phyloP scores from a whole-genome alignment of 1,140 invertebrate species.

The Zophobas atratus region DNA sequence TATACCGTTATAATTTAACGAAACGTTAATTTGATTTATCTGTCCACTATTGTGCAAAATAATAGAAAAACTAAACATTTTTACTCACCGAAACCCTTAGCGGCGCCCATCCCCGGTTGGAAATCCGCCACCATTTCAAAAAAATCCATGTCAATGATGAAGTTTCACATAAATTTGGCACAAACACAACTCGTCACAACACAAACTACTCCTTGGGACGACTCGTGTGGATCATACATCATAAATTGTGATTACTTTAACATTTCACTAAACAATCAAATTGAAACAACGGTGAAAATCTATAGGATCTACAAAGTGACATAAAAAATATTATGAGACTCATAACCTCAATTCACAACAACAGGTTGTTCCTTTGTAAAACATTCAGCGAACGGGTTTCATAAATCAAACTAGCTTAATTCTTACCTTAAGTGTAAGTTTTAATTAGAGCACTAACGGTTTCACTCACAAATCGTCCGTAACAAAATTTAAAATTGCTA shows the following conservation, averaged over 20 bases:
- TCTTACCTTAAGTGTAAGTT: conserved; percentile 25
- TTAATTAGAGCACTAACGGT: conserved; percentile 9
- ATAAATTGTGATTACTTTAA: background rate
- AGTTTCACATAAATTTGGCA: conserved; percentile 17
- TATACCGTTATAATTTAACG: no score
- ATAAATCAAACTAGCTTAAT: background rate
- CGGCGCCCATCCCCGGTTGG: background rate
- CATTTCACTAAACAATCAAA: background rate
- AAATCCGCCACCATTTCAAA: conserved; percentile 6
- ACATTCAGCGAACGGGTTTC: conserved; percentile 1
- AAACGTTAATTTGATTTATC: background rate
- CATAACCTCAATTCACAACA: conserved; percentile 45
- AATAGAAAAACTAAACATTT: background rate
- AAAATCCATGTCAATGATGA: background rate
- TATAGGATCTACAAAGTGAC: conserved; percentile 1
- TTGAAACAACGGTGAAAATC: background rate
- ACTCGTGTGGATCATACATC: background rate
- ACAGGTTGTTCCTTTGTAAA: conserved; percentile 30
- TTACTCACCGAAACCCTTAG: background rate
- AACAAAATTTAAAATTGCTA: conserved; percentile 35
- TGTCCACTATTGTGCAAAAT: background rate
- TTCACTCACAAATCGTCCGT: conserved; percentile 43
- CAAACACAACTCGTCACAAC: conserved; percentile 12
- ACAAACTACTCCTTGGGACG: conserved; percentile 1
- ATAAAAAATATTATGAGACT: conserved; percentile 16